Evolutionary conservation across 2,797 vertebrate genomes (phyloP).

Genomic region (Hemitrygon akajei): DNA sequence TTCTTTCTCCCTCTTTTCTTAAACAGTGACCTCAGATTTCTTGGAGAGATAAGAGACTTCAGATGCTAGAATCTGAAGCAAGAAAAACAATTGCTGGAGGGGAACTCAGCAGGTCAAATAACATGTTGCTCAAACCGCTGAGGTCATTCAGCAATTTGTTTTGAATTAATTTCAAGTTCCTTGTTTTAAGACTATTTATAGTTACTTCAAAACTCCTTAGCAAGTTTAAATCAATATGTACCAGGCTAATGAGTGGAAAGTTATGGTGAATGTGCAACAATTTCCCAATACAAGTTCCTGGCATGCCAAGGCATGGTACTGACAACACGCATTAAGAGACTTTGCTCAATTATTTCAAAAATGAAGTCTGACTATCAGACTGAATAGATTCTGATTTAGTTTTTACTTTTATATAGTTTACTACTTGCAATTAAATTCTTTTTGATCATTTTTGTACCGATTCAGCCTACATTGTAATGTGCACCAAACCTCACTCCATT

Average conservation of each 20-base stretch:
- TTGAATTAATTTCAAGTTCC: neutral
- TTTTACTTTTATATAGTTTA: neutral
- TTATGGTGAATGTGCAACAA: neutral
- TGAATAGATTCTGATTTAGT: neutral
- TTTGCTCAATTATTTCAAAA: neutral
- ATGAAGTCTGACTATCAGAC: neutral
- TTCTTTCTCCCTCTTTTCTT: too few species aligned
- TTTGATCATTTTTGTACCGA: neutral
- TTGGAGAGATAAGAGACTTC: too few species aligned
- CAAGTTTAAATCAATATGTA: neutral
- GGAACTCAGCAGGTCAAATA: too few species aligned
- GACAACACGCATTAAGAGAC: neutral
- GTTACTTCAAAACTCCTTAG: neutral
- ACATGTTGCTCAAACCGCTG: neutral
- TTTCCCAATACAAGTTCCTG: neutral
- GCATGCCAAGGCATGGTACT: neutral
- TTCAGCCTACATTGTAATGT: neutral
- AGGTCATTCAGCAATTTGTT: neutral
- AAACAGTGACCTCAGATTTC: too few species aligned
- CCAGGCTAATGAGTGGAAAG: neutral
- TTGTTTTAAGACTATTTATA: neutral
- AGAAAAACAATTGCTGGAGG: too few species aligned
- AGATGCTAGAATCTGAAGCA: too few species aligned
- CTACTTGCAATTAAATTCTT: neutral
- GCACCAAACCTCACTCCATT: neutral